Conservation (phyloP, 1,140 invertebrate genomes). For the Orussus abietinus region DNA sequence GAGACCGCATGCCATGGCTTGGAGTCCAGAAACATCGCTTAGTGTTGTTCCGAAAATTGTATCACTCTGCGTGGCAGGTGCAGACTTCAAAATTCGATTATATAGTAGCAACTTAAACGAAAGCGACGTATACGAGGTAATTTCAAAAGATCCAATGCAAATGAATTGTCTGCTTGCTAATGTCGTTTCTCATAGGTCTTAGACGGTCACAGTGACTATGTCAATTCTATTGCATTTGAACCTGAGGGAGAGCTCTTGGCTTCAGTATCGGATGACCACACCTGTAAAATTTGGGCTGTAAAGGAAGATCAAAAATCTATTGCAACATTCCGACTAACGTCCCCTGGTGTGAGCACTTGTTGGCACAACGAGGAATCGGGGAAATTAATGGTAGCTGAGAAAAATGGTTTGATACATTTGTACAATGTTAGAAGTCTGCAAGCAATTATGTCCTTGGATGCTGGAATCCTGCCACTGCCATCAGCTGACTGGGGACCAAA, state of each 20-base stretch:
- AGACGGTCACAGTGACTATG: conserved; percentile 65
- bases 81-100: conserved; percentile 57
- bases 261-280: conserved; percentile 73
- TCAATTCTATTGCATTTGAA: conserved; percentile 69
- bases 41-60: conserved; percentile 59
- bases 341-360: conserved; percentile 65
- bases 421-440: conserved; percentile 68
- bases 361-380: conserved; percentile 69
- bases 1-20: conserved; percentile 54
- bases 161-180: no score
- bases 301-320: conserved; percentile 55
- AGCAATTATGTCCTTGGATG: conserved; percentile 68
- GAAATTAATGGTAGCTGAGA: conserved; percentile 73
- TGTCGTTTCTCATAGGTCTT: conserved; percentile 53
- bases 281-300: conserved; percentile 66
- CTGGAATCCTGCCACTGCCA: conserved; percentile 59
- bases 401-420: conserved; percentile 67
- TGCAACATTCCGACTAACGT: conserved; percentile 62
- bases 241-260: conserved; percentile 65
- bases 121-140: conserved; percentile 49
- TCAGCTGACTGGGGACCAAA: conserved; percentile 71
- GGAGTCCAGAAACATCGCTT: conserved; percentile 63
- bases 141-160: conserved; percentile 7
- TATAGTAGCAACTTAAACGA: conserved; percentile 58
- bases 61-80: conserved; percentile 56